phyloP scores from a whole-genome alignment of 2,888 invertebrate genomes.

The Pollenia angustigena region DNA sequence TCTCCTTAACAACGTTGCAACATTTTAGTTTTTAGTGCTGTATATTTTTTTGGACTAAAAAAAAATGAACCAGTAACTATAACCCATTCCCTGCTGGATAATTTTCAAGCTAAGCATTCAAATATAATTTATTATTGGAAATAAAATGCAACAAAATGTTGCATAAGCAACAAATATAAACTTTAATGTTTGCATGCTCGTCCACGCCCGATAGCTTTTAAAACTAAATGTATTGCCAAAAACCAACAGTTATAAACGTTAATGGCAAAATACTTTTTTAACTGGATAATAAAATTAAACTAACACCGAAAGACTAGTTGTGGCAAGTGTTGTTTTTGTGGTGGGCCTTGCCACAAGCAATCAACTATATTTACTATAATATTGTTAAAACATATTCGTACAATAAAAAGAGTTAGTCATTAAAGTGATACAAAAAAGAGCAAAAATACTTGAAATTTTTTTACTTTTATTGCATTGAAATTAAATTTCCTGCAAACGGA shows the following conservation, averaged over 20 bases:
- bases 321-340: not conserved
- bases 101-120: no score
- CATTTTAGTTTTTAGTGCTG: no score
- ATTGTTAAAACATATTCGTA: not conserved
- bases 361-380: not conserved
- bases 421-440: slow-evolving; percentile 12
- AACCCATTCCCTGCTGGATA: no score
- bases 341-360: not conserved
- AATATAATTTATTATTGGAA: no score
- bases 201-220: slow-evolving; percentile 4
- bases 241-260: not conserved
- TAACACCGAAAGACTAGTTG: not conserved
- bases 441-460: not conserved
- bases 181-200: not conserved
- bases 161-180: not conserved
- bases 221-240: not conserved
- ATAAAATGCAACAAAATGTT: not conserved
- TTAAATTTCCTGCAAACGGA: slow-evolving; percentile 56
- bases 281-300: slow-evolving; percentile 38
- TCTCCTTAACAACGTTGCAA: no score
- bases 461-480: slow-evolving; percentile 12
- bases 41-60: no score
- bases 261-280: slow-evolving; percentile 4
- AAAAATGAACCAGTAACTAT: no score
- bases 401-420: not conserved